Evolutionary conservation across 1,140 invertebrate genomes (phyloP).

Genomic region (Eufriesea mexicana): DNA sequence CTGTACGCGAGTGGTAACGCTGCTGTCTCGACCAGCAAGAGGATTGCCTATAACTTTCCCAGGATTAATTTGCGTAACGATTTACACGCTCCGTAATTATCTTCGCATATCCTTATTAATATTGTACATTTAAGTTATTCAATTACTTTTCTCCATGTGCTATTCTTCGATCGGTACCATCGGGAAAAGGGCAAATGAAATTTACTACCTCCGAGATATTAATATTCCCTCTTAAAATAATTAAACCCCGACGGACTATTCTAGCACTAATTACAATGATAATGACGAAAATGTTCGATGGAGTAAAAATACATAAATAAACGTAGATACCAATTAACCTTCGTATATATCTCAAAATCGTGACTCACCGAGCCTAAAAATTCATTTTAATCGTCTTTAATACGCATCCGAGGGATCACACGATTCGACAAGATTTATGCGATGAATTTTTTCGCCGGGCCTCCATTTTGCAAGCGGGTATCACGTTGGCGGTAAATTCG

Average conservation of each 20-base stretch:
- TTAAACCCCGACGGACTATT: too few species aligned
- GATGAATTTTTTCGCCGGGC: neutral
- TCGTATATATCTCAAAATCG: neutral
- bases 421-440: neutral
- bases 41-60: neutral
- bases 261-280: neutral
- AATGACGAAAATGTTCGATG: neutral
- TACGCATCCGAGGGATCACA: neutral
- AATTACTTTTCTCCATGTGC: too few species aligned
- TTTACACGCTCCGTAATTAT: neutral
- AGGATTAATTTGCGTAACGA: neutral
- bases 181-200: too few species aligned
- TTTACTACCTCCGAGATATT: too few species aligned
- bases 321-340: neutral
- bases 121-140: too few species aligned
- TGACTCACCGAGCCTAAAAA: neutral
- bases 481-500: conserved; percentile 34
- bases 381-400: neutral
- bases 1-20: neutral
- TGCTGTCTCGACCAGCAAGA: neutral
- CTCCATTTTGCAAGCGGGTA: conserved; percentile 6
- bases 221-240: too few species aligned
- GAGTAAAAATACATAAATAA: neutral
- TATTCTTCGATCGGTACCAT: too few species aligned
- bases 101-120: too few species aligned